Conservation (phyloP, 2,888 invertebrate species). For the Amblyjoppa fuscipennis region DNA sequence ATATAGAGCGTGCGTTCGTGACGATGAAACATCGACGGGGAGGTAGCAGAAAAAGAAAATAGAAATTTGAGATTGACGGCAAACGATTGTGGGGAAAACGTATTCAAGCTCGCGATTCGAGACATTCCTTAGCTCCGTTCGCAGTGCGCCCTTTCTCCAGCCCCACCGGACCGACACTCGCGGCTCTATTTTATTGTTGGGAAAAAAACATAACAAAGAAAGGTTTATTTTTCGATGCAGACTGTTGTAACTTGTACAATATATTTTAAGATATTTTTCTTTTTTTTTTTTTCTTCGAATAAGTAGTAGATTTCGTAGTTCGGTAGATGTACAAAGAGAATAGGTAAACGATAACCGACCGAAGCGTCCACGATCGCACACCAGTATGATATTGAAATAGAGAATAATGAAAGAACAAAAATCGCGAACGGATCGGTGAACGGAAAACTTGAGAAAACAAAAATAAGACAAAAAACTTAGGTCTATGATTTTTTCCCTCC, state of each 20-base stretch:
- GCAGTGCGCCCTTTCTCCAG: background rate
- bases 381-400: background rate
- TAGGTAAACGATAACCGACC: constrained; percentile 9
- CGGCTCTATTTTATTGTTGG: constrained; percentile 30
- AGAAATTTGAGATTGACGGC: background rate
- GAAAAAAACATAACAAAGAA: constrained; percentile 40
- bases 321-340: constrained; percentile 70
- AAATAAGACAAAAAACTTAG: background rate
- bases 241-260: constrained; percentile 79
- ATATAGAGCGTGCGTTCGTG: constrained; percentile 22
- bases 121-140: background rate
- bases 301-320: constrained; percentile 71
- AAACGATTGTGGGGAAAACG: too few relatives aligned
- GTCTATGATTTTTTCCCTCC: constrained; percentile 19
- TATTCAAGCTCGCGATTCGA: constrained; percentile 1
- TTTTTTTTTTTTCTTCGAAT: constrained; percentile 74
- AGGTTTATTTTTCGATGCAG: constrained; percentile 76
- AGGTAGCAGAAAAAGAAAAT: background rate
- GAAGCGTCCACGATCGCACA: background rate
- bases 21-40: background rate
- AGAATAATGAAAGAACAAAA: constrained; percentile 6
- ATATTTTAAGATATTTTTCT: constrained; percentile 83
- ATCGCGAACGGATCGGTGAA: constrained; percentile 6
- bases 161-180: constrained; percentile 15
- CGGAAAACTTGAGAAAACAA: constrained; percentile 1